Base-by-base conservation (phyloP, 1,140 invertebrate genomes). In the Diorhabda elongata region DNA sequence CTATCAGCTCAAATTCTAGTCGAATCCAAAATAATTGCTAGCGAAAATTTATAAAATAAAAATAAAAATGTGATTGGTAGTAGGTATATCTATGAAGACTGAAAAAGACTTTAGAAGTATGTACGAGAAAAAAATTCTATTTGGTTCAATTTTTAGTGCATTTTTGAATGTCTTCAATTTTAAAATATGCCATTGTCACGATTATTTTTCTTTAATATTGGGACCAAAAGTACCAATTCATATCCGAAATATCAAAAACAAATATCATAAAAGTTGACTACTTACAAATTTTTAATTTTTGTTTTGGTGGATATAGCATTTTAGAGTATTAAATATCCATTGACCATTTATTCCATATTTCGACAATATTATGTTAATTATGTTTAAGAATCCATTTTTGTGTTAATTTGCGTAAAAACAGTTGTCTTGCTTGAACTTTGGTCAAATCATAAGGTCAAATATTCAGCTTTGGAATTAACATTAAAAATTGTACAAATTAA, bases 321-420 rank as follows among this genome's bases (percentile, higher is more conserved):
- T 41, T 60, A 26, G 26, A 26, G 26, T 26, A 26, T 41, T 6
- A 3, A 42, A 60, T 9, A 60, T 41, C 42, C 42, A 60, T 6
- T 41, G 42, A 60, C 11, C 42, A 60, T 73, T 58, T 75, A 76
- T 80, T 80, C 71, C 73, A 79, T 80, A 77, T 60, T 79, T 79
- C 77, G 78, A 79, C 77, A 80, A 80, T 80, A 79, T 79, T 71
- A 77, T 78, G 74, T 73, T 63, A 60, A 74, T 71, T 52, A 52
- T n/a, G 47, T 52, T 52, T 52, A 62, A 65, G 63, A 73, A 71
- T 73, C 69, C 57, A 68, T 69, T 73, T 69, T 65, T 59, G 67
- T 69, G 72, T 52, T 52, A 52, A 8, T 6, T 52, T n/a, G 6
- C 47, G 6, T 52, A 2, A 52, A 52, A 52, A 52, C n/a, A 52